A percentile compares a stretch with the other conserved stretches of the same genome.
Conservation (phyloP, 2,797 vertebrate species). For the Gadopsis bispinosus region DNA sequence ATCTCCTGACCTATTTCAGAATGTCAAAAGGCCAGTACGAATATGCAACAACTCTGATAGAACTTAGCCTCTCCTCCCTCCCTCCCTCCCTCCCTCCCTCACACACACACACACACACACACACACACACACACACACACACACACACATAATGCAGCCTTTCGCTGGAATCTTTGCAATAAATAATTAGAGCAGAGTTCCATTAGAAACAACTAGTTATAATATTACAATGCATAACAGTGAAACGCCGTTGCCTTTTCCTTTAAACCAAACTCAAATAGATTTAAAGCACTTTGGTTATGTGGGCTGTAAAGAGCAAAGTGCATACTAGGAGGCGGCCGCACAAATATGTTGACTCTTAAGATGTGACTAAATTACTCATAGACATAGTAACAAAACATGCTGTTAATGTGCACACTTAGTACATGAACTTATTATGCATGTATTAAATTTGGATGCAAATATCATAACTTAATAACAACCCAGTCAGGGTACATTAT, state of each 20-base stretch:
- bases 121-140: constrained; percentile 1
- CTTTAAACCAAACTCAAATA: not conserved
- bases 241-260: not conserved
- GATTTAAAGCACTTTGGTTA: not conserved
- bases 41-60: constrained; percentile 9
- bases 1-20: constrained; percentile 34
- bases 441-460: not conserved
- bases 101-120: not conserved
- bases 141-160: not conserved
- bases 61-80: constrained; percentile 18
- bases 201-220: constrained; percentile 3
- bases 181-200: constrained; percentile 11
- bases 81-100: not conserved
- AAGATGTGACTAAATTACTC: not conserved
- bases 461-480: not conserved
- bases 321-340: not conserved
- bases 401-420: not conserved
- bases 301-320: not conserved
- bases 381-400: not conserved
- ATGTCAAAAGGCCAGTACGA: constrained; percentile 11
- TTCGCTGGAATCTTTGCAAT: not conserved
- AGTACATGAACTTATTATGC: not conserved
- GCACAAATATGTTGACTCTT: not conserved
- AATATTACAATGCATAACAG: not conserved
- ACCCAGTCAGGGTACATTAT: too few species aligned